Evolutionary conservation across 2,797 vertebrate genomes (phyloP), one percentile per base, ranked within the genome.

Genomic region (Prunella strophiata): DNA sequence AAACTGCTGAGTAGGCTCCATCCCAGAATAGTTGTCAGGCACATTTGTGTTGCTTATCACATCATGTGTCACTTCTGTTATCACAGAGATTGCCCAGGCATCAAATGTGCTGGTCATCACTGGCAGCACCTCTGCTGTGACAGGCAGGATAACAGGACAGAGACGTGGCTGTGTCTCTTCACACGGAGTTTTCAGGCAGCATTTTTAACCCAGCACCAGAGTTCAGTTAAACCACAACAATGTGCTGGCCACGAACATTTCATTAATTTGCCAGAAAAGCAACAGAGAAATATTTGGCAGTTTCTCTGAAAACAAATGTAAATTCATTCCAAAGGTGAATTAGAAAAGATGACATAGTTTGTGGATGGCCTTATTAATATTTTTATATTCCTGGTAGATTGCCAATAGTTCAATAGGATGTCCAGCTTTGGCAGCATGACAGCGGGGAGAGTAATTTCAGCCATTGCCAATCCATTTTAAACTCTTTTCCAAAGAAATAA

Each of bases 391-490:
- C 67, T 96, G 91, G 86, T 83, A 85, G 65, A 76, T 84, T 3
- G 34, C 89, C 91, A 93, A 0, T 89, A 55, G 75, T 87, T 83
- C 78, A 85, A 85, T 90, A 58, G 34, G 77, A 59, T 87, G 80
- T 87, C 88, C 88, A 65, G 13, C 81, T 89, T 92, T 91, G 94
- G 79, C 82, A 66, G 18, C 1, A 32, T 95, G 94, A 94, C 94
- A 96, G 47, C 70, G 67, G 16, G 72, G n/a, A 85, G 70, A 92
- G 79, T 81, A 83, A 75, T 96, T 95, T 93, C 63, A 85, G 58
- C 84, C 68, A 65, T 92, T 84, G 79, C 90, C 92, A 93, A 95
- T 94, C 95, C 75, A 88, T 96, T 97, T 96, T 93, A 71, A 25
- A 92, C 90, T 93, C 85, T 91, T 95, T 95, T 85, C 88, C 48